Conservation (phyloP, 2,888 invertebrate genomes). For the Sphinx pinastri region DNA sequence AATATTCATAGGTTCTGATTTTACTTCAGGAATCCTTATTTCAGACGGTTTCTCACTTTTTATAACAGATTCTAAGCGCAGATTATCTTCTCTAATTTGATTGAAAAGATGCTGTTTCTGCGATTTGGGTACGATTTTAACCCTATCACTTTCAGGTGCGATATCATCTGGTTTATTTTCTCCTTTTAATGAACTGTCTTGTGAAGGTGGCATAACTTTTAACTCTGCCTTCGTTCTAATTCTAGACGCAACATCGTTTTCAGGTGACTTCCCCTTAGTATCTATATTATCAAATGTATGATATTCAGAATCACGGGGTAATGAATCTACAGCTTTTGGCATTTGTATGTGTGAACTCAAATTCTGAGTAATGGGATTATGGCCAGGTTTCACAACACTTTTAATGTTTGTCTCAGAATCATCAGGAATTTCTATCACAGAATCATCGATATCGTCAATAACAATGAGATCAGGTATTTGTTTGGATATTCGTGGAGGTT, state of each 20-base stretch:
- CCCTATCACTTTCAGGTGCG: conserved; percentile 52
- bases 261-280: conserved; percentile 68
- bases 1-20: conserved; percentile 87
- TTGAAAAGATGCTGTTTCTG: conserved; percentile 76
- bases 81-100: conserved; percentile 75
- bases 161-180: conserved; percentile 48
- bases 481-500: conserved; percentile 79
- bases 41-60: conserved; percentile 85
- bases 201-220: conserved; percentile 84
- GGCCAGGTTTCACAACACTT: conserved; percentile 44
- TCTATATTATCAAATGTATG: conserved; percentile 61
- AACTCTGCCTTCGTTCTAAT: conserved; percentile 94
- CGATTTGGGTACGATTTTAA: conserved; percentile 69
- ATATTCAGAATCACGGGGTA: conserved; percentile 80
- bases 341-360: conserved; percentile 84
- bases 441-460: conserved; percentile 78
- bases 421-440: conserved; percentile 78
- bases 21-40: conserved; percentile 82
- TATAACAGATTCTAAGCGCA: conserved; percentile 82
- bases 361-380: conserved; percentile 48
- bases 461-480: conserved; percentile 77
- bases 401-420: conserved; percentile 53
- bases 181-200: conserved; percentile 57
- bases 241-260: conserved; percentile 86
- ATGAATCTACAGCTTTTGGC: conserved; percentile 88